These are phyloP conservation scores for Tribolium freemani DNA, from an alignment of 2,888 invertebrate species.

Conservation along the genomic window DNA sequence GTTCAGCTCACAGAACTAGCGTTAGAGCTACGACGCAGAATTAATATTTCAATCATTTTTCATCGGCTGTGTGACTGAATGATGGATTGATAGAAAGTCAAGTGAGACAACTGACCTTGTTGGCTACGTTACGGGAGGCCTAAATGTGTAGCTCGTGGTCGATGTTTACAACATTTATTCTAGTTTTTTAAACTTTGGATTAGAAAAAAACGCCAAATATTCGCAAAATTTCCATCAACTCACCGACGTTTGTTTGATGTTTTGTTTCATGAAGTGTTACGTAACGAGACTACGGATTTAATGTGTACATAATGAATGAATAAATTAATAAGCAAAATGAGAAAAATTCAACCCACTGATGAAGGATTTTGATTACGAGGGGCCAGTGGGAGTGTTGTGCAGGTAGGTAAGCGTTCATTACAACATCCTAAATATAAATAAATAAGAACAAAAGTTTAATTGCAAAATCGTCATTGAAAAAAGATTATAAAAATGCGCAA, in stretches of 20 bases:
- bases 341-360: neutral
- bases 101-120: constrained; percentile 40
- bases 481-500: neutral
- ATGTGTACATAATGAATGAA: neutral
- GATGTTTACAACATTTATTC: constrained; percentile 28
- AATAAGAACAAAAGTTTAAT: neutral
- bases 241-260: neutral
- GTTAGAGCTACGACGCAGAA: constrained; percentile 33
- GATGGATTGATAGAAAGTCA: constrained; percentile 44
- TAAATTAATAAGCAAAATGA: neutral
- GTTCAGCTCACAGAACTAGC: constrained; percentile 11
- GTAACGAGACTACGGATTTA: neutral
- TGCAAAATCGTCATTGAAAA: neutral
- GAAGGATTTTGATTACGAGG: neutral
- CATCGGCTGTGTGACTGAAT: constrained; percentile 37
- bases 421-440: neutral
- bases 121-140: constrained; percentile 26
- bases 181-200: constrained; percentile 28
- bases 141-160: constrained; percentile 26
- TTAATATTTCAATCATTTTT: constrained; percentile 42
- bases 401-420: neutral
- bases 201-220: neutral
- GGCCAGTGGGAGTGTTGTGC: neutral
- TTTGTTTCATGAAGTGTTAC: neutral
- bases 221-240: constrained; percentile 23